Evolutionary conservation across 2,888 invertebrate species (phyloP).

Genomic region (Mechanitis messenoides): DNA sequence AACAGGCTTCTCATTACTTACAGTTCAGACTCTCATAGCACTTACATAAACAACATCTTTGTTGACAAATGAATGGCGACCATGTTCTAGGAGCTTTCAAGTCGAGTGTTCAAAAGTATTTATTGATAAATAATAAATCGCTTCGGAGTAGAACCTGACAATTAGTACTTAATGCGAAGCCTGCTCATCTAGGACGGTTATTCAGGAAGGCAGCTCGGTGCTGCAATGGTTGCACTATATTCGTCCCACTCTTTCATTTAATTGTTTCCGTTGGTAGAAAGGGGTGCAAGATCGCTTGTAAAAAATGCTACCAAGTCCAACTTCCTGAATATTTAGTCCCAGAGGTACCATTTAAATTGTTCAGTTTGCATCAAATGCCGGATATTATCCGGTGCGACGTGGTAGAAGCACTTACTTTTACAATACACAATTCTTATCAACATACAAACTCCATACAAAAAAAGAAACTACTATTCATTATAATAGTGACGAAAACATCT

Average conservation of each 20-base stretch:
- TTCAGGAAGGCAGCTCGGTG: constrained; percentile 32
- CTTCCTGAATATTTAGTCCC: constrained; percentile 30
- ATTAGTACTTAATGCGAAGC: neutral
- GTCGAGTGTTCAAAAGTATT: neutral
- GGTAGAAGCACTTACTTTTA: constrained; percentile 33
- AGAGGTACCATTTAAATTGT: constrained; percentile 26
- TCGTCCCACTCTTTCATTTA: constrained; percentile 29
- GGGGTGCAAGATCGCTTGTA: constrained; percentile 29
- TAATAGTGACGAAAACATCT: constrained; percentile 49
- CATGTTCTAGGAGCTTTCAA: neutral
- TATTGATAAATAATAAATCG: neutral
- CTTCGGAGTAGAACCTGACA: neutral
- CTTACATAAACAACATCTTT: neutral
- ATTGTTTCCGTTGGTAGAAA: constrained; percentile 34
- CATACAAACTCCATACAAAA: constrained; percentile 56
- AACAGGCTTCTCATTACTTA: constrained; percentile 44
- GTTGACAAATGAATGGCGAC: neutral
- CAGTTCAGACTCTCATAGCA: too few species aligned
- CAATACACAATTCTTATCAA: constrained; percentile 33
- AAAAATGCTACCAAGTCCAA: constrained; percentile 27
- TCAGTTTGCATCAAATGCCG: constrained; percentile 23
- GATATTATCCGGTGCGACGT: constrained; percentile 22
- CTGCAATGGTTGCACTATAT: constrained; percentile 23
- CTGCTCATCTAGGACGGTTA: constrained; percentile 34
- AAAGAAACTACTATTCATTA: constrained; percentile 47